Evolutionary conservation across 2,113 vertebrate species (phyloP), one percentile per base, ranked within the genome.

Genomic region (Nansenia antarctica): DNA sequence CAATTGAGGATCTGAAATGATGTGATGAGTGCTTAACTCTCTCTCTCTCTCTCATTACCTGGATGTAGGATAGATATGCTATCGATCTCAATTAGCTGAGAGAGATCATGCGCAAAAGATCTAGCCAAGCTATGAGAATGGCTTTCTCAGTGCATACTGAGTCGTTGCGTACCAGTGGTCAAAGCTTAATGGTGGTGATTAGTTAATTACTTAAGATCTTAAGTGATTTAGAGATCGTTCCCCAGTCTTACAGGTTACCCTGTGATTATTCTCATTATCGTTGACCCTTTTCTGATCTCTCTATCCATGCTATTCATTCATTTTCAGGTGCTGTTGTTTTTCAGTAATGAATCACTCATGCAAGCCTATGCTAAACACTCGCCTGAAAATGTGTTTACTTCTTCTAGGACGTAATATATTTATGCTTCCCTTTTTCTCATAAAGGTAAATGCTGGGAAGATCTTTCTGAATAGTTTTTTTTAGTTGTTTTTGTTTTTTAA

Each of bases 191-290:
- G 83, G 88, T 73, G 67, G 73, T 30, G 26, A 83, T 82, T 64
- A 82, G 65, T 78, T 89, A 83, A 86, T 88, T 83, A 76, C 70
- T 81, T 60, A 64, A 69, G 61, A 83, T 81, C 65, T 75, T 53
- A 20, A 22, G 14, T 69, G 76, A 86, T 86, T 85, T 73, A 83
- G 79, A 80, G 69, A 70, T 80, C 74, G n/a, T 53, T 69, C 79
- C 66, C 58, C 62, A 39, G 3, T 15, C 11, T 55, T 11, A 72
- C 67, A 59, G 67, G n/a, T 22, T 71, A 64, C 22, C 37, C 53
- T 31, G 64, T 67, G 52, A 85, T 82, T 79, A 65, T 61, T 69
- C n/a, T 31, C 15, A 14, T 1, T 45, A 31, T 77, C n/a, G n/a
- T n/a, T n/a, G n/a, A n/a, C 74, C 72, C 39, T 30, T 60, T 64